A percentile compares a stretch with the other conserved stretches of the same genome.
Evolutionary conservation across 2,113 vertebrate species (phyloP).

Genomic region (Tautogolabrus adspersus): DNA sequence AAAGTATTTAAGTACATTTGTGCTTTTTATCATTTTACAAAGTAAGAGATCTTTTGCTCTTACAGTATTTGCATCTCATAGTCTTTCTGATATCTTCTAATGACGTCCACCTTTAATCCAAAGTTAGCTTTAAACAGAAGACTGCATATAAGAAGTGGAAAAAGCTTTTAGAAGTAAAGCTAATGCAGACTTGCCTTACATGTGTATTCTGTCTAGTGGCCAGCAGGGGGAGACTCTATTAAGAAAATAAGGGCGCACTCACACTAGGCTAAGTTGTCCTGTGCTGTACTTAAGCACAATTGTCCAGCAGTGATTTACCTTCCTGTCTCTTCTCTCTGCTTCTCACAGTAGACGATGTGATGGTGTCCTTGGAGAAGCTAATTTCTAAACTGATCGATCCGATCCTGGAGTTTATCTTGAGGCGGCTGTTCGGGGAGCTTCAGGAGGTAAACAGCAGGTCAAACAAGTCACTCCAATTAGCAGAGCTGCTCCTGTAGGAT

Average conservation of each 20-base stretch:
- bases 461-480: neutral
- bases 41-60: too few relatives aligned
- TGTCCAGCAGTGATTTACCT: neutral
- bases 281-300: too few relatives aligned
- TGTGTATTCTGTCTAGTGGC: neutral
- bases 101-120: too few relatives aligned
- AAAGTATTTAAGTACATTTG: too few relatives aligned
- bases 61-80: too few relatives aligned
- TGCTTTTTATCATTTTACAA: too few relatives aligned
- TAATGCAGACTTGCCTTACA: neutral
- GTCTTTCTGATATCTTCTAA: too few relatives aligned
- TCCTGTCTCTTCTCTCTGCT: constrained; percentile 7
- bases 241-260: too few relatives aligned
- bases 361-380: constrained; percentile 72
- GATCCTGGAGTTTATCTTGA: constrained; percentile 87
- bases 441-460: constrained; percentile 82
- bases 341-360: constrained; percentile 80
- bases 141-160: too few relatives aligned
- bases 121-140: too few relatives aligned
- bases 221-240: too few relatives aligned
- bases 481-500: neutral
- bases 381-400: constrained; percentile 80
- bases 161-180: neutral
- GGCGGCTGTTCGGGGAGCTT: constrained; percentile 87
- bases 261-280: too few relatives aligned